Evolutionary conservation across 2,113 vertebrate genomes (phyloP), one percentile per base, ranked within the genome.

Genomic region (Grammomys surdaster): DNA sequence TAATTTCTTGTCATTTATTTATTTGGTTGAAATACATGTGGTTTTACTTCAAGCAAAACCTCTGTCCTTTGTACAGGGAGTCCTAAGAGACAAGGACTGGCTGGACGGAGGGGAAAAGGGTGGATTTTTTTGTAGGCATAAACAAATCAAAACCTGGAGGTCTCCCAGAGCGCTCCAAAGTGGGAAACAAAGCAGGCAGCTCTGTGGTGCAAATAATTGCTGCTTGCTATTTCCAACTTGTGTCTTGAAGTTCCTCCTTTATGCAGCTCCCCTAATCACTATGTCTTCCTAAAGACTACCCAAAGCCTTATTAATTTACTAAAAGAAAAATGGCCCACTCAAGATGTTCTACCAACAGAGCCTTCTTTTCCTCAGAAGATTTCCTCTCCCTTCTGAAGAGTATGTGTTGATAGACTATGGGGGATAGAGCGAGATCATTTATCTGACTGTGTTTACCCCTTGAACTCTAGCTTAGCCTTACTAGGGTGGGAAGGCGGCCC

Each of bases 271-370:
- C 3, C 81, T 97, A 69, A 95, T 94, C 91, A 87, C 56, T 88
- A 96, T 95, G 88, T 93, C 93, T 97, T 97, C 97, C 97, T 94
- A 97, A 97, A 63, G 46, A 95, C 97, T 97, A 87, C 65, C 89
- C 43, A 81, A 93, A 96, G 96, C 95, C 97, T 96, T 97, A 97
- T 96, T 93, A 96, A 98, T 98, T 98, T 98, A 94, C 97, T 95
- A 97, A 92, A 94, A 97, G 95, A 98, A 97, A 96, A 89, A 89
- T 76, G 85, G 91, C 26, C 96, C 73, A 73, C 98, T 98, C 95
- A 98, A 98, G 97, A 98, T 96, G 91, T 97, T 96, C 96, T 85
- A 93, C 89, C 93, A 96, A 92, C 93, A 97, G 78, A 81, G 70
- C 93, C 82, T 93, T 97, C 33, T 93, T 96, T 96, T 88, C 96